phyloP scores from a whole-genome alignment of 2,113 vertebrate species.

The Geococcyx californianus region DNA sequence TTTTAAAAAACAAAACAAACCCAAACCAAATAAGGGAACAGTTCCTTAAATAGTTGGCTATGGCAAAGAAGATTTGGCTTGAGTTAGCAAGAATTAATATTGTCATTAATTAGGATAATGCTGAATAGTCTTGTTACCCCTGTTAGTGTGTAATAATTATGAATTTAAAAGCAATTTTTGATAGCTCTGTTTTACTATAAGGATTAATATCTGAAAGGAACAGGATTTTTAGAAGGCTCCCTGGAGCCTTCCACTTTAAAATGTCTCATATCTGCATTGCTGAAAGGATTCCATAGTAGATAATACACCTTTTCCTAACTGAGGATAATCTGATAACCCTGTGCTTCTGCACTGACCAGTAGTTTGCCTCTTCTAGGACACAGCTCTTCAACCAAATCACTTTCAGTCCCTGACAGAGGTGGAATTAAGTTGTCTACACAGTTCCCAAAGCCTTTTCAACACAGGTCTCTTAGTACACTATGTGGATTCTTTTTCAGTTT shows the following conservation, averaged over 20 bases:
- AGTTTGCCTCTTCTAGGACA: neutral
- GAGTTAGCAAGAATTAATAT: neutral
- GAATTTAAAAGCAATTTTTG: neutral
- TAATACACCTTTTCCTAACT: neutral
- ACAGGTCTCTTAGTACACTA: neutral
- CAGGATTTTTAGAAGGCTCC: neutral
- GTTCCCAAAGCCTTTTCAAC: neutral
- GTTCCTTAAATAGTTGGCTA: neutral
- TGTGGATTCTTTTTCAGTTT: neutral
- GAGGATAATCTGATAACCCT: neutral
- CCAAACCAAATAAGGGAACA: neutral
- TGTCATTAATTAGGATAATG: constrained; percentile 9
- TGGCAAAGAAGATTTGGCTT: constrained; percentile 12
- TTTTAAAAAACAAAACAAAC: neutral
- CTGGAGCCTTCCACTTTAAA: neutral
- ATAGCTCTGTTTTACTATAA: neutral
- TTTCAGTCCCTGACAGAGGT: neutral
- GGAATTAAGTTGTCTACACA: neutral
- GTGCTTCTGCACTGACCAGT: accelerated
- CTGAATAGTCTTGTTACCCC: neutral
- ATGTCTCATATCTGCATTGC: neutral
- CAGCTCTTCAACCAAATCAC: neutral
- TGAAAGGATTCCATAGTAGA: neutral
- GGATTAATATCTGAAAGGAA: neutral
- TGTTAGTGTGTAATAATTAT: neutral